phyloP scores from a whole-genome alignment of 2,797 vertebrate species.

The Spatula clypeata region DNA sequence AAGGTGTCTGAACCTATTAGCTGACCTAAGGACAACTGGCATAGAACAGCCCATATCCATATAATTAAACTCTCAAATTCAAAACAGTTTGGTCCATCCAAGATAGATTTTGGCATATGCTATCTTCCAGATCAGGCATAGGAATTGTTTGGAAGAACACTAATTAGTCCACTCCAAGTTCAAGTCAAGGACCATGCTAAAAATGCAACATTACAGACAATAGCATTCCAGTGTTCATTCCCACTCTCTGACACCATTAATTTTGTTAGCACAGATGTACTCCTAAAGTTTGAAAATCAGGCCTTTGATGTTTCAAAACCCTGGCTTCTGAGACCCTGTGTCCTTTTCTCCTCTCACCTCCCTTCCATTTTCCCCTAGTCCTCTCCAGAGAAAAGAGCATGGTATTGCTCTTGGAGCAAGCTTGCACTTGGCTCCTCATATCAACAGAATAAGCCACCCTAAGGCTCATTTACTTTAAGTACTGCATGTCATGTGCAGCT shows the following conservation, averaged over 20 bases:
- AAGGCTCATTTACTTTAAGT: conserved; percentile 34
- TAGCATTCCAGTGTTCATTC: background rate
- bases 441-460: background rate
- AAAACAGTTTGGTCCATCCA: background rate
- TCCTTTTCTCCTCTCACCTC: background rate
- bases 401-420: background rate
- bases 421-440: background rate
- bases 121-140: background rate
- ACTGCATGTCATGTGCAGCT: background rate
- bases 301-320: background rate
- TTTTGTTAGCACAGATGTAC: background rate
- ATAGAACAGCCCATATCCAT: background rate
- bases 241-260: background rate
- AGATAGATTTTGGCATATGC: background rate
- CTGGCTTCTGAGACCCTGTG: background rate
- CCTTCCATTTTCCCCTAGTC: background rate
- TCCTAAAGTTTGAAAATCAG: background rate
- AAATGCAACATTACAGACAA: background rate
- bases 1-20: background rate
- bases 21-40: background rate
- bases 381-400: rapidly evolving
- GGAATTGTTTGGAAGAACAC: background rate
- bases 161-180: background rate
- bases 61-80: background rate
- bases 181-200: background rate